These are phyloP conservation scores for Chrysocyon brachyurus DNA, from an alignment of 2,797 vertebrate species.

Conservation along the genomic window DNA sequence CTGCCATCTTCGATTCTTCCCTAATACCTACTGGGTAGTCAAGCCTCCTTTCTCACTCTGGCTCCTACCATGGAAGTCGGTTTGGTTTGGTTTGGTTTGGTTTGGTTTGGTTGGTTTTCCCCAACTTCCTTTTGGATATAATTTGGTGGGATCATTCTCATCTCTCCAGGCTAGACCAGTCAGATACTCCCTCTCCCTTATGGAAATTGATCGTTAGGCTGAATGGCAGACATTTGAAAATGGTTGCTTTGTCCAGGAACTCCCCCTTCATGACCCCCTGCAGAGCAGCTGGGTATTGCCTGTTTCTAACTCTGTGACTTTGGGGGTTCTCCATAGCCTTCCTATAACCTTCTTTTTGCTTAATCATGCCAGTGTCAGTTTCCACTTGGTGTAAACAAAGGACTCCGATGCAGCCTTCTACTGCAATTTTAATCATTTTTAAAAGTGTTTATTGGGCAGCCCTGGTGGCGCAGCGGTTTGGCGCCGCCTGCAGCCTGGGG, in stretches of 20 bases:
- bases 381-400: neutral
- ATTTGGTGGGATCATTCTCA: neutral
- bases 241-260: neutral
- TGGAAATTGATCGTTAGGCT: neutral
- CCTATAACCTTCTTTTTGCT: neutral
- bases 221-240: neutral
- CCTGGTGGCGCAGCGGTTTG: too few species aligned
- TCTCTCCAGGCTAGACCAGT: neutral
- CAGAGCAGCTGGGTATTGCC: neutral
- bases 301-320: neutral
- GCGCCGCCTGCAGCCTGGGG: too few species aligned
- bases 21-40: neutral
- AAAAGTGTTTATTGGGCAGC: neutral
- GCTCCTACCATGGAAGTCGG: neutral
- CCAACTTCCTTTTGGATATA: neutral
- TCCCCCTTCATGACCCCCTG: neutral
- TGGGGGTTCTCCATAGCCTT: neutral
- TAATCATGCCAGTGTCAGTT: neutral
- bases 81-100: neutral
- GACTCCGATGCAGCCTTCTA: neutral
- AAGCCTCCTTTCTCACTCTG: neutral
- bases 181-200: neutral
- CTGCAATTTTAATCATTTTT: neutral
- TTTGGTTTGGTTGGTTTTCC: neutral
- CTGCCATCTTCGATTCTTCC: neutral